Percentiles rank a stretch among this genome's conserved stretches.
Evolutionary conservation across 2,888 invertebrate genomes (phyloP).

Genomic region (Chymomyza caudatula): DNA sequence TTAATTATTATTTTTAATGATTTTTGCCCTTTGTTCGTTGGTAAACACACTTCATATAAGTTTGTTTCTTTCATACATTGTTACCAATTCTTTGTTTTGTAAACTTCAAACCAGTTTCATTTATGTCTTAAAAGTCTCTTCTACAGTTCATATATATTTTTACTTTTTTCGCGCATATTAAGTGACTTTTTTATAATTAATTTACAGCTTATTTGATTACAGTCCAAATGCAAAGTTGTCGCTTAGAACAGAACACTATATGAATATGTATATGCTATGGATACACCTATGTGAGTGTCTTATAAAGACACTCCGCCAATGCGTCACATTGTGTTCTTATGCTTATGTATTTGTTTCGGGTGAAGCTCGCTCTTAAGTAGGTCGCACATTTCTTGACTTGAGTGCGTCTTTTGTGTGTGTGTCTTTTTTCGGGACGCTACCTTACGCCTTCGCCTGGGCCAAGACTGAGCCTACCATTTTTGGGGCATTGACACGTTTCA

Average conservation of each 20-base stretch:
- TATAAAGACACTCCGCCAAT: background rate
- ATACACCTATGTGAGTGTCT: background rate
- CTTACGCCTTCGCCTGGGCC: constrained; percentile 36
- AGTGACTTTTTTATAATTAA: constrained; percentile 41
- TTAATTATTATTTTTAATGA: background rate
- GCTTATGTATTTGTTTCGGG: background rate
- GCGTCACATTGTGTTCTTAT: too few relatives aligned
- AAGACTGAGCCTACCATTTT: constrained; percentile 36
- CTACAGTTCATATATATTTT: constrained; percentile 17
- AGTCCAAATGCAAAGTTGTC: constrained; percentile 19
- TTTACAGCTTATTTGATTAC: constrained; percentile 69
- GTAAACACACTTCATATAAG: background rate
- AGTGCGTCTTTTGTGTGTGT: constrained; percentile 20
- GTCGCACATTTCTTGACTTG: constrained; percentile 57
- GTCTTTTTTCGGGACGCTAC: constrained; percentile 46
- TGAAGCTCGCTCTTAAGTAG: constrained; percentile 40
- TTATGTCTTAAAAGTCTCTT: constrained; percentile 11
- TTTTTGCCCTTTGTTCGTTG: background rate
- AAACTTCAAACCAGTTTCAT: constrained; percentile 50
- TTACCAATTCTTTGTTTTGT: constrained; percentile 17
- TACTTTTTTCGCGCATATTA: constrained; percentile 19
- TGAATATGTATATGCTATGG: background rate
- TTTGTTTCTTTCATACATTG: background rate
- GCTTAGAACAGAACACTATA: background rate
- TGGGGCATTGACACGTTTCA: constrained; percentile 69